A percentile compares a stretch with the other conserved stretches of the same genome.
Evolutionary conservation across 1,140 invertebrate species (phyloP).

Genomic region (Araneus ventricosus): DNA sequence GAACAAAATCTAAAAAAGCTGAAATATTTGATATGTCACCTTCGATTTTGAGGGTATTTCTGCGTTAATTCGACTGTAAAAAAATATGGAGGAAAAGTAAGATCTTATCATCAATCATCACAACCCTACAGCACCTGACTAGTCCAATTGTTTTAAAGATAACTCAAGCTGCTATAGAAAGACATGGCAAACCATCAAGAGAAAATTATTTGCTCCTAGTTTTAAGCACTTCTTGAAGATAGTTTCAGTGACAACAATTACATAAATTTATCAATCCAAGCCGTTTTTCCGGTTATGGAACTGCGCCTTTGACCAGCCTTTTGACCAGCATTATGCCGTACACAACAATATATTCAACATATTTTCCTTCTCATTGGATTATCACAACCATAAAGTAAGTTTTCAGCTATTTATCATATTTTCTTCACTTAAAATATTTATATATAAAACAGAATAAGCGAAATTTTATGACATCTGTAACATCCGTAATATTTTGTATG

Average conservation of each 20-base stretch:
- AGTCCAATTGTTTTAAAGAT: not conserved
- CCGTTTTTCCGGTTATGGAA: too few relatives aligned
- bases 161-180: not conserved
- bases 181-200: not conserved
- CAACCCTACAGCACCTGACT: not conserved
- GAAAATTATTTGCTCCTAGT: not conserved
- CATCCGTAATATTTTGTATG: too few relatives aligned
- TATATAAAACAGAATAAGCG: too few relatives aligned
- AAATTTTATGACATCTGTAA: too few relatives aligned
- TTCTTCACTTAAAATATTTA: too few relatives aligned
- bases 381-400: too few relatives aligned
- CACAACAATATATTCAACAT: too few relatives aligned
- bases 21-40: not conserved
- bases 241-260: not conserved
- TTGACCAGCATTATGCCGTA: too few relatives aligned
- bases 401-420: too few relatives aligned
- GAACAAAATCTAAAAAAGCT: not conserved
- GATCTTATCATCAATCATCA: not conserved
- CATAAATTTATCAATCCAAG: not conserved
- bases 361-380: too few relatives aligned
- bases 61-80: not conserved
- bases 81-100: not conserved
- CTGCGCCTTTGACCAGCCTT: too few relatives aligned
- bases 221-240: not conserved
- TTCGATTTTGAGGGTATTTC: not conserved